Percentiles rank a stretch among this genome's conserved stretches.
Evolutionary conservation across 2,113 vertebrate species (phyloP).

Genomic region (Microcebus griseorufus): DNA sequence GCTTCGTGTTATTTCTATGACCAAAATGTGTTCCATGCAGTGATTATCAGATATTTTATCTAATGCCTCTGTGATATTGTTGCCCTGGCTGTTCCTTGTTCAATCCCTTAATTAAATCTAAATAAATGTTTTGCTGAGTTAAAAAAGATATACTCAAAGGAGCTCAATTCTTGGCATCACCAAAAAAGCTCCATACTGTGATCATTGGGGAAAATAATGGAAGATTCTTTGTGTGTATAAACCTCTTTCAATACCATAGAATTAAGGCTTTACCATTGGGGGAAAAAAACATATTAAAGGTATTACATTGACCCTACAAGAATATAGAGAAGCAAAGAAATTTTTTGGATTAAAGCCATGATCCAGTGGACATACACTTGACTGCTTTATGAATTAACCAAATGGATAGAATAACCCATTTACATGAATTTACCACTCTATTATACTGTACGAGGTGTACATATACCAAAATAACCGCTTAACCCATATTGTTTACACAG

Average conservation of each 20-base stretch:
- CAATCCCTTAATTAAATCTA: neutral
- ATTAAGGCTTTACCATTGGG: neutral
- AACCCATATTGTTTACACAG: neutral
- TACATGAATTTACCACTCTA: neutral
- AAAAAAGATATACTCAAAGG: neutral
- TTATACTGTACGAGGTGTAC: neutral
- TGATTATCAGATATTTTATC: neutral
- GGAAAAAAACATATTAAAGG: neutral
- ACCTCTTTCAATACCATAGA: neutral
- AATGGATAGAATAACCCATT: neutral
- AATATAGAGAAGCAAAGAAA: neutral
- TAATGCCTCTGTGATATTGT: neutral
- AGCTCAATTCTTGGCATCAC: neutral
- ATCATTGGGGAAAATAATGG: neutral
- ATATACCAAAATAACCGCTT: neutral
- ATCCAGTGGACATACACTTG: neutral
- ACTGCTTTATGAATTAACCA: neutral
- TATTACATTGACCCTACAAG: neutral
- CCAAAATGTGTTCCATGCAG: neutral
- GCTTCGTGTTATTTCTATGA: neutral
- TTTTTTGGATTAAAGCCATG: neutral
- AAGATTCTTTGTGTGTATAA: neutral
- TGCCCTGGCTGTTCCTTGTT: neutral
- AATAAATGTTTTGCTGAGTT: neutral
- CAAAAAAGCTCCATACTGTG: neutral